phyloP scores from a whole-genome alignment of 2,113 vertebrate genomes.

The Zeus faber region DNA sequence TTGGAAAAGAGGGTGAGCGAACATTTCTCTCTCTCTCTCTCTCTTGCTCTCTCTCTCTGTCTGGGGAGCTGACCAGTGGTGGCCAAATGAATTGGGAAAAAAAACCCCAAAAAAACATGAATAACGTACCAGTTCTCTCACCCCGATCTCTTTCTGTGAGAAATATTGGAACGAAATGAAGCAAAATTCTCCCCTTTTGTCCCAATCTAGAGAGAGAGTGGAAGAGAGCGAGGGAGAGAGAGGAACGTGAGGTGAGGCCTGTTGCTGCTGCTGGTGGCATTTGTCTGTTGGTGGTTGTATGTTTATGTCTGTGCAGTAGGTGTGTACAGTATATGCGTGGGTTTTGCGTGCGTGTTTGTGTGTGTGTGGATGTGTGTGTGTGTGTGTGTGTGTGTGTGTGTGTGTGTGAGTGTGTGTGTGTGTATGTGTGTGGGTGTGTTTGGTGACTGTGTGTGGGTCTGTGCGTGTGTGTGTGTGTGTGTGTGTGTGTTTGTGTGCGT shows the following conservation, averaged over 20 bases:
- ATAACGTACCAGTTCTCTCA: constrained; percentile 60
- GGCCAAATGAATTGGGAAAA: constrained; percentile 60
- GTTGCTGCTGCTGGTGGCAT: constrained; percentile 10
- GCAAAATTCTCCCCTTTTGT: constrained; percentile 80
- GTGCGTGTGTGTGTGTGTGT: constrained; percentile 3
- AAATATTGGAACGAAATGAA: constrained; percentile 79
- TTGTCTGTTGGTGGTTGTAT: background rate
- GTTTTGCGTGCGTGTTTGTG: constrained; percentile 47
- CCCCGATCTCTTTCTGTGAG: constrained; percentile 69
- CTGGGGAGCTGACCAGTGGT: constrained; percentile 51
- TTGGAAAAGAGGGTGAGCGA: constrained; percentile 56
- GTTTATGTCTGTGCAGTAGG: constrained; percentile 2
- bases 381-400: constrained; percentile 16
- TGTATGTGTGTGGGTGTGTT: background rate
- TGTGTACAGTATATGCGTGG: constrained; percentile 25
- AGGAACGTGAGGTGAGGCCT: constrained; percentile 52
- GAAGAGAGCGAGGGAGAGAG: constrained; percentile 2
- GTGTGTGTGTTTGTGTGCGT: constrained; percentile 15
- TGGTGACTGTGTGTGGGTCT: constrained; percentile 7
- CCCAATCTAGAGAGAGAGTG: background rate
- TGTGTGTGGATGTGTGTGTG: constrained; percentile 31
- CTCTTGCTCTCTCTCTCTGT: constrained; percentile 47
- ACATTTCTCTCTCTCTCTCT: constrained; percentile 18
- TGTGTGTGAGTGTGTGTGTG: background rate
- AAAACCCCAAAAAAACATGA: constrained; percentile 67